Evolutionary conservation across 2,888 invertebrate genomes (phyloP).

Genomic region (Ceratothoa steindachneri): DNA sequence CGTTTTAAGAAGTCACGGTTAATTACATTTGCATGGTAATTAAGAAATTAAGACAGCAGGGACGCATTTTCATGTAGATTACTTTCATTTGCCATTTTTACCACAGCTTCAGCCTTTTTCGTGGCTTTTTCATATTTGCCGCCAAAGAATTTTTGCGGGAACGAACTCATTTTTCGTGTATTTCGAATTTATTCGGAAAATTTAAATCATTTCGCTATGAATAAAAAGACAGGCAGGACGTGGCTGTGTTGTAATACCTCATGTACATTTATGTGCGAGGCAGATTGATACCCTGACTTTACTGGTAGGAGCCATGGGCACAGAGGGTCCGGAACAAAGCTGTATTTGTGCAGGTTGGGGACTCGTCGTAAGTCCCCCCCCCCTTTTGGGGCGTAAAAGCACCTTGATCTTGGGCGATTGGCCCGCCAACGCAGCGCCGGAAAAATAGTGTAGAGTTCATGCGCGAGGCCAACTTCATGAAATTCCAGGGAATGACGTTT

Average conservation of each 20-base stretch:
- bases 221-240: not conserved
- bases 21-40: conserved; percentile 47
- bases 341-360: too few species aligned
- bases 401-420: not conserved
- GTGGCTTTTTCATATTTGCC: conserved; percentile 6
- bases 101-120: conserved; percentile 25
- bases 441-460: not conserved
- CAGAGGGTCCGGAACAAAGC: too few species aligned
- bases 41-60: conserved; percentile 45
- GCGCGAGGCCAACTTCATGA: not conserved
- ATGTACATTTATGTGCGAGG: too few species aligned
- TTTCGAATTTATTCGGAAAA: not conserved
- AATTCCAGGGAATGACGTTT: not conserved
- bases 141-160: conserved; percentile 22
- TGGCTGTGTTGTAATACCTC: too few species aligned
- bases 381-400: not conserved
- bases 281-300: too few species aligned
- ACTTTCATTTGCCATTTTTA: conserved; percentile 45
- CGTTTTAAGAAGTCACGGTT: conserved; percentile 47
- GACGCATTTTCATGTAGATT: conserved; percentile 46
- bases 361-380: too few species aligned
- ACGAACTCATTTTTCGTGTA: not conserved
- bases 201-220: too few species aligned
- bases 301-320: too few species aligned
- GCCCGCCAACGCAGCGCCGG: not conserved